phyloP scores from a whole-genome alignment of 2,888 invertebrate species.

The Mythimna impura region DNA sequence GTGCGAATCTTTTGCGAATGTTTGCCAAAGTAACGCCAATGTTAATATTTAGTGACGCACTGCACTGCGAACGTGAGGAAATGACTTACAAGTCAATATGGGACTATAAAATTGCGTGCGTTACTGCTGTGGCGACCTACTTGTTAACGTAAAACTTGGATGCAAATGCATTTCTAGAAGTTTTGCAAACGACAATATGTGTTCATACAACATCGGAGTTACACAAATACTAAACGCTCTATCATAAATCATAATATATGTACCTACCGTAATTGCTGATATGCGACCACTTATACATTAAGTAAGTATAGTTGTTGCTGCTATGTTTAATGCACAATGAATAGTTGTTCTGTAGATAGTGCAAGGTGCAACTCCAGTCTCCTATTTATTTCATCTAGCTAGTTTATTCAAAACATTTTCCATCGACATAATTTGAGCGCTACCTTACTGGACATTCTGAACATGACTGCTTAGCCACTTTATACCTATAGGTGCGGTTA shows the following conservation, averaged over 20 bases:
- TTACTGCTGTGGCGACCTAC: constrained; percentile 53
- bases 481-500: constrained; percentile 21
- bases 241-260: not conserved
- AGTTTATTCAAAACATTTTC: constrained; percentile 12
- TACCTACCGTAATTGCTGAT: constrained; percentile 24
- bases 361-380: not conserved
- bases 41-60: constrained; percentile 51
- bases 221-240: not conserved
- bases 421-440: not conserved
- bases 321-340: constrained; percentile 19
- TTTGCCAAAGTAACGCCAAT: constrained; percentile 36
- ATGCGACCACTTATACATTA: constrained; percentile 22
- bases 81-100: constrained; percentile 43
- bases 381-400: not conserved
- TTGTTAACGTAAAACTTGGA: constrained; percentile 35
- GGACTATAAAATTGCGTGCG: constrained; percentile 52
- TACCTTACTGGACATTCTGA: constrained; percentile 19
- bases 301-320: not conserved
- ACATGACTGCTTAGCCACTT: constrained; percentile 18
- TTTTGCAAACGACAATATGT: constrained; percentile 23
- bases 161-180: constrained; percentile 18
- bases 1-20: constrained; percentile 44
- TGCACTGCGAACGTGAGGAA: constrained; percentile 65
- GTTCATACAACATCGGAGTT: constrained; percentile 1
- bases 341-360: constrained; percentile 6